phyloP scores from a whole-genome alignment of 2,888 invertebrate species.

The Polydrusus cervinus region DNA sequence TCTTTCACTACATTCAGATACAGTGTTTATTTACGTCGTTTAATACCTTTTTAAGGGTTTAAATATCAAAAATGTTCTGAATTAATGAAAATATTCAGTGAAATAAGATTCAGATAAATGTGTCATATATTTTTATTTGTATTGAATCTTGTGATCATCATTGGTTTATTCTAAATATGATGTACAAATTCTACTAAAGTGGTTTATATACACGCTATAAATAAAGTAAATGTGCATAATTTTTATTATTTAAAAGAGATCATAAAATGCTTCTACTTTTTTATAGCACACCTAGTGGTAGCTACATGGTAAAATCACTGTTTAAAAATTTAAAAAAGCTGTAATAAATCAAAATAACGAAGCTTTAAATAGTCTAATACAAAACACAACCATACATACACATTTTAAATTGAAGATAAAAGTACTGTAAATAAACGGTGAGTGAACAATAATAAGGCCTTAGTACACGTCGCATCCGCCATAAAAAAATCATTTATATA shows the following conservation, averaged over 20 bases:
- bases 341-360: conserved; percentile 27
- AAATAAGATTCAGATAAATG: conserved; percentile 6
- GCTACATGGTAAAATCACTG: conserved; percentile 42
- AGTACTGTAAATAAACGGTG: background rate
- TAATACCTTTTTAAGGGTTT: no score
- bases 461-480: background rate
- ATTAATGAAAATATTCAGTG: no score
- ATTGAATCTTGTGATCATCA: conserved; percentile 41
- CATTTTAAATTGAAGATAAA: background rate
- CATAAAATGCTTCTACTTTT: conserved; percentile 50
- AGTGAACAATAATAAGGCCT: background rate
- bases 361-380: conserved; percentile 11
- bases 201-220: conserved; percentile 44
- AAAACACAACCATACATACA: conserved; percentile 46
- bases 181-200: conserved; percentile 54
- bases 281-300: conserved; percentile 40
- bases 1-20: no score
- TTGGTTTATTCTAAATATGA: conserved; percentile 43
- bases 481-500: background rate
- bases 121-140: conserved; percentile 49
- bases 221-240: conserved; percentile 47
- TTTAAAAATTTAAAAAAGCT: conserved; percentile 31
- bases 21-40: no score
- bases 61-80: no score
- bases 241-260: conserved; percentile 50